Base-by-base conservation (phyloP, 2,888 invertebrate genomes). In the Hydrotaea diabolus region DNA sequence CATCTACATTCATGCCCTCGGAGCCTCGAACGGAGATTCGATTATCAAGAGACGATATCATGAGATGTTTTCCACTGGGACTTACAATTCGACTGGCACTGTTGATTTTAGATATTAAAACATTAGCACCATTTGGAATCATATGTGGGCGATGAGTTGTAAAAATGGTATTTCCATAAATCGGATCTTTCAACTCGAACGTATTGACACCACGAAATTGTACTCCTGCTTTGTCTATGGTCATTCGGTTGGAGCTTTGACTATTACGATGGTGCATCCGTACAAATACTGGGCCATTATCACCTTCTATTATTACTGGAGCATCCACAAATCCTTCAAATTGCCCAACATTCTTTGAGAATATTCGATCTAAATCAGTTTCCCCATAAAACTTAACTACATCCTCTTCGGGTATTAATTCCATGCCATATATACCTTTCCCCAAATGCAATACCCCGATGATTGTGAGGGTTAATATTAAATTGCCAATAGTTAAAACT, bases 361-460 rank as follows among this genome's bases (percentile, higher is more conserved):
- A 95, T n/a, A 97, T 93, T 83, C 95, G 94, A 87, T 96, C 96
- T 86, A 97, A 93, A 89, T 97, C 96, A 0, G 96, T 94, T 59
- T 94, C 93, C 0, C 97, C 97, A 85, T 95, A 96, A 90, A 97
- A 96, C 90, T 97, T 97, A 0, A 97, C 93, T 0, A 96, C 93
- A 83, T 95, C 94, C 83, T 95, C 94, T 75, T 96, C 95, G 0
- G 95, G 94, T 80, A 97, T 94, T 66, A 97, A 94, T 92, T 98
- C 97, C 92, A 98, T 94, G 87, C 96, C 96, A 89, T 97, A 96
- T 94, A 97, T 96, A 8, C 97, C 97, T 90, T 95, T 95, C 0
- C 97, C 97, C 81, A 98, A 93, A 80, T 96, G 93, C 59, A 98
- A 91, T 0, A 97, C 97, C 8, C 96, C 95, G 79, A 97, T 94